These are phyloP conservation scores for Dolichomitus sp. DNA, from an alignment of 2,888 invertebrate genomes.

Conservation along the genomic window DNA sequence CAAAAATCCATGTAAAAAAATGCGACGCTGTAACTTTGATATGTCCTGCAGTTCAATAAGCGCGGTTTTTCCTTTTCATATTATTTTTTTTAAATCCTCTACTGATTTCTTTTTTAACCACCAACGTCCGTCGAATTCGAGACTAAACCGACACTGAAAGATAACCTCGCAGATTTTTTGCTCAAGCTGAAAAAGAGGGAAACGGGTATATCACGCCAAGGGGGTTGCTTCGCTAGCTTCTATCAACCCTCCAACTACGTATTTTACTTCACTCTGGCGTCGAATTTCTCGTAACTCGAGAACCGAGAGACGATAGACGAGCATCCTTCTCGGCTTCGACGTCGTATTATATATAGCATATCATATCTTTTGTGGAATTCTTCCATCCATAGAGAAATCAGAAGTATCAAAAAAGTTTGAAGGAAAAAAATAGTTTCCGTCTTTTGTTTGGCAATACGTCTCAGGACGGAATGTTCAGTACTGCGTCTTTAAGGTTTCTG, in stretches of 20 bases:
- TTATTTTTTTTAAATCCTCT: conserved; percentile 33
- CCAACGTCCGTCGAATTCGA: conserved; percentile 49
- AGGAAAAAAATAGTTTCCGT: neutral
- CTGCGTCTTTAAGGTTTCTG: conserved; percentile 20
- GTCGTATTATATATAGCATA: conserved; percentile 25
- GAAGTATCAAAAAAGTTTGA: conserved; percentile 4
- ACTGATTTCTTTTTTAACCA: conserved; percentile 10
- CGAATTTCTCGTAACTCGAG: conserved; percentile 81
- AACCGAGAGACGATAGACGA: conserved; percentile 66
- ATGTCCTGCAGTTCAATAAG: conserved; percentile 30
- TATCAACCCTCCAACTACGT: conserved; percentile 50
- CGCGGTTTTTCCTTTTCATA: conserved; percentile 49
- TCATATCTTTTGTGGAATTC: conserved; percentile 15
- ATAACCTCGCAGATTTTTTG: conserved; percentile 46
- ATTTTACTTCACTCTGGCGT: conserved; percentile 81
- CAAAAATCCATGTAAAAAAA: conserved; percentile 60
- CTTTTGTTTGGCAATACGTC: conserved; percentile 27
- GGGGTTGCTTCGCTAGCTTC: conserved; percentile 28
- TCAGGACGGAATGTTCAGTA: neutral
- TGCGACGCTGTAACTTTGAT: conserved; percentile 37
- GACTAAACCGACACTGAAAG: conserved; percentile 39
- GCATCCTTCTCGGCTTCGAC: conserved; percentile 40
- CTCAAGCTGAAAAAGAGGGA: conserved; percentile 43
- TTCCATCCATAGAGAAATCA: conserved; percentile 11
- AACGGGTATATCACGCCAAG: conserved; percentile 41